Evolutionary conservation across 2,797 vertebrate species (phyloP).

Genomic region (Hipposideros larvatus): DNA sequence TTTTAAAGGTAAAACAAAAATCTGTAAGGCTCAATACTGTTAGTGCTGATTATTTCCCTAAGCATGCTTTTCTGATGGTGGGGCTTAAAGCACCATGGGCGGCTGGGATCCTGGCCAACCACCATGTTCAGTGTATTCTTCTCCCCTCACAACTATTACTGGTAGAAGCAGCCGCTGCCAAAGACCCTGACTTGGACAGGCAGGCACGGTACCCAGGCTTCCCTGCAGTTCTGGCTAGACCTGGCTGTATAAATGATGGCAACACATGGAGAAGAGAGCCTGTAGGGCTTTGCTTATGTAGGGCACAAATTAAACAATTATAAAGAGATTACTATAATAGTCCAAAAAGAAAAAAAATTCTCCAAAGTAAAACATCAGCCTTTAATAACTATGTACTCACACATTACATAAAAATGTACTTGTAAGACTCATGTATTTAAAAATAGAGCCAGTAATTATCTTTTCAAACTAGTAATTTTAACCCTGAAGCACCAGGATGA

Average conservation of each 20-base stretch:
- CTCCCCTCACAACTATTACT: background rate
- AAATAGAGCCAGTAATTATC: constrained; percentile 39
- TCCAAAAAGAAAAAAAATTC: constrained; percentile 57
- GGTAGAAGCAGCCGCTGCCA: background rate
- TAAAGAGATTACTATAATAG: constrained; percentile 6
- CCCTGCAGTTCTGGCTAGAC: background rate
- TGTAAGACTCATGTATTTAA: constrained; percentile 59
- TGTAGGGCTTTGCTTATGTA: background rate
- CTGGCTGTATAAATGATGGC: background rate
- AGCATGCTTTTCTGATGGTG: background rate
- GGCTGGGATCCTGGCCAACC: background rate
- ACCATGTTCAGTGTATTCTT: background rate
- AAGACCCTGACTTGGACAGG: background rate
- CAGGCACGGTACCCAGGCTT: background rate
- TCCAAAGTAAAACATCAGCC: constrained; percentile 78
- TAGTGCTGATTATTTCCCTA: background rate
- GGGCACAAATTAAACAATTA: constrained; percentile 44
- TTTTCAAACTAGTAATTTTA: constrained; percentile 43
- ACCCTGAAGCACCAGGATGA: background rate
- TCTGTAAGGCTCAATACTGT: background rate
- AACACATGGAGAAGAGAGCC: background rate
- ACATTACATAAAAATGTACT: constrained; percentile 60
- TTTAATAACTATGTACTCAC: constrained; percentile 68
- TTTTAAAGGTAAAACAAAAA: background rate
- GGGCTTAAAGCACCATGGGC: background rate